Conservation (phyloP, 2,797 vertebrate species). For the Oceanodroma leucorhoa region DNA sequence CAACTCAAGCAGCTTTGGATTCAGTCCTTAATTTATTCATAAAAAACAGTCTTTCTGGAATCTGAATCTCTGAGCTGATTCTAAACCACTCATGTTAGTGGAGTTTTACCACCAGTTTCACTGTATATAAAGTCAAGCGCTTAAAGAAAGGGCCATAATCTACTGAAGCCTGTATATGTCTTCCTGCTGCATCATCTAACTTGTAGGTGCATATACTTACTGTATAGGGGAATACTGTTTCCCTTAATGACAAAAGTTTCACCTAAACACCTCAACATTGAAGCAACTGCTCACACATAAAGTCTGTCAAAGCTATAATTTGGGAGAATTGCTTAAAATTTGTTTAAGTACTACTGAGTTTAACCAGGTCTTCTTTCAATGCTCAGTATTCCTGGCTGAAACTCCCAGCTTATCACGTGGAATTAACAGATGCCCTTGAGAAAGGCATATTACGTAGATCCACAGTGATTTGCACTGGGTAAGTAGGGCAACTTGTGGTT, state of each 20-base stretch:
- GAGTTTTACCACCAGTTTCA: neutral
- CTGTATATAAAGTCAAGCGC: neutral
- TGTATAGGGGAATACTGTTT: neutral
- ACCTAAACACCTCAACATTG: neutral
- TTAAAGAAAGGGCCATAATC: neutral
- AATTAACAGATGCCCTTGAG: constrained; percentile 57
- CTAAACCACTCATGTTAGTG: neutral
- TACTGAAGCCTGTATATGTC: neutral
- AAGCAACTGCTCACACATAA: neutral
- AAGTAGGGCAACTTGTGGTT: constrained; percentile 37
- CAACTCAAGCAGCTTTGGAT: neutral
- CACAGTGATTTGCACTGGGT: constrained; percentile 22
- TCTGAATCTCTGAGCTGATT: neutral
- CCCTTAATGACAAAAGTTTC: neutral
- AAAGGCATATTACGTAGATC: neutral
- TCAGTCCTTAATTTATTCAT: neutral
- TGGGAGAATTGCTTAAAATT: neutral
- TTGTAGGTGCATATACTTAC: neutral
- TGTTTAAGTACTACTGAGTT: neutral
- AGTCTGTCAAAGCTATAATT: neutral
- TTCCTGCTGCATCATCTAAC: neutral
- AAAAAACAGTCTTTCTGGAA: neutral
- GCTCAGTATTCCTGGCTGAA: neutral
- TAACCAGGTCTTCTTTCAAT: neutral
- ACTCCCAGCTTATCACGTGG: neutral